Evolutionary conservation across 1,140 invertebrate species (phyloP).

Genomic region (Brachionus angularis): DNA sequence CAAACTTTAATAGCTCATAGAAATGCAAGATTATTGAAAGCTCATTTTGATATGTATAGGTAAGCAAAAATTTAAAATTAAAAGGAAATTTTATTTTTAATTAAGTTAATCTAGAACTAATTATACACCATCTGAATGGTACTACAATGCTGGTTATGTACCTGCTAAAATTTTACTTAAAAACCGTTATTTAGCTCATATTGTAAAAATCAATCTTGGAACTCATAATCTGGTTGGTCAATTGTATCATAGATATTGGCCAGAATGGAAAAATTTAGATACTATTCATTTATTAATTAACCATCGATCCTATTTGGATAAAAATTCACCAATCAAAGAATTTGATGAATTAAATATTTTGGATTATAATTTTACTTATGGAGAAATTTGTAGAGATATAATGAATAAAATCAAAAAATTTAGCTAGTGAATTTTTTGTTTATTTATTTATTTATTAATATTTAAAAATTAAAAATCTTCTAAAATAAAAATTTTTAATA

Average conservation of each 20-base stretch:
- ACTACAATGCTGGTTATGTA: neutral
- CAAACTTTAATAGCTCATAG: neutral
- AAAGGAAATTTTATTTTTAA: too few relatives aligned
- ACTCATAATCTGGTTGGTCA: neutral
- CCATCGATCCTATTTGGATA: neutral
- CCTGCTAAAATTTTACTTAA: neutral
- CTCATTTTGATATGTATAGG: neutral
- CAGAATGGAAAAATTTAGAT: neutral
- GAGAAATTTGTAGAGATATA: neutral
- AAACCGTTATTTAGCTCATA: neutral
- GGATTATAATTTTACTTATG: neutral
- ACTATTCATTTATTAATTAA: slow-evolving; percentile 27
- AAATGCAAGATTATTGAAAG: neutral
- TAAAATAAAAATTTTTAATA: too few relatives aligned
- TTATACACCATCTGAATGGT: neutral
- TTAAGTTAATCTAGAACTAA: too few relatives aligned
- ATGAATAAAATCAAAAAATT: neutral
- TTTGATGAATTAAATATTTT: neutral
- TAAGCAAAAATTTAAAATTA: too few relatives aligned
- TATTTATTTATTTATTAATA: too few relatives aligned
- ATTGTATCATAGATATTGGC: neutral
- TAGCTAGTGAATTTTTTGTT: too few relatives aligned
- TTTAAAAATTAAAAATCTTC: too few relatives aligned
- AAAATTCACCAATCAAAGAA: slow-evolving; percentile 9
- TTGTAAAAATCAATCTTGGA: neutral